Conservation (phyloP, 2,888 invertebrate species). For the Caenorhabditis angaria region DNA sequence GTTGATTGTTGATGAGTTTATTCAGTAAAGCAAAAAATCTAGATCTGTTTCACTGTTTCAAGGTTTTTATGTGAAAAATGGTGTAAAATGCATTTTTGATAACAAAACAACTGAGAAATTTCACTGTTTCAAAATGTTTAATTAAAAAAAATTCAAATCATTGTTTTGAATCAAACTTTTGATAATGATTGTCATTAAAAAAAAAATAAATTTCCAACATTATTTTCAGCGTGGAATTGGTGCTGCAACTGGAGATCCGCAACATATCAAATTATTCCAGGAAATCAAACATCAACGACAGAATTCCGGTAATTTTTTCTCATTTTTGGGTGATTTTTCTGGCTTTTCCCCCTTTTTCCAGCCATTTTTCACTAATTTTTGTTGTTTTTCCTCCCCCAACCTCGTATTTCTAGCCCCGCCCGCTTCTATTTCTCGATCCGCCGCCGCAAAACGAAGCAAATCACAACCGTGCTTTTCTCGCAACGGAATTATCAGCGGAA, state of each 20-base stretch:
- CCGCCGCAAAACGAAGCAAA: conserved; percentile 34
- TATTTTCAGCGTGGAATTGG: conserved; percentile 78
- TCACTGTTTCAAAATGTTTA: no score
- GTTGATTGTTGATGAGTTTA: no score
- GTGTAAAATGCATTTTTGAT: no score
- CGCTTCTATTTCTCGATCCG: conserved; percentile 27
- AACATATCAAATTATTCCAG: conserved; percentile 91
- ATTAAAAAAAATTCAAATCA: no score
- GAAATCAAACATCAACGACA: conserved; percentile 81
- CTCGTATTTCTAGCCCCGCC: conserved; percentile 26
- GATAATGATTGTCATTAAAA: no score
- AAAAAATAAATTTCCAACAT: no score
- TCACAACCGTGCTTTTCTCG: conserved; percentile 36
- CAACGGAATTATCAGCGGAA: conserved; percentile 35
- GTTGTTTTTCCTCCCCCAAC: conserved; percentile 13
- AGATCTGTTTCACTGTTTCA: no score
- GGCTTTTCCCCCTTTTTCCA: background rate
- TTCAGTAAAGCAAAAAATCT: no score
- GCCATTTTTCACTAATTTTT: background rate
- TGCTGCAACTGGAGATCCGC: conserved; percentile 80
- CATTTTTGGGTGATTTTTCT: background rate
- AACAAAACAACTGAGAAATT: no score
- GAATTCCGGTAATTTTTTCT: conserved; percentile 66
- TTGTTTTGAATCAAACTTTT: no score
- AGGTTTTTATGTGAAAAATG: background rate